A percentile compares a stretch with the other conserved stretches of the same genome.
Conservation (phyloP, 1,140 invertebrate species). For the Tribolium madens region DNA sequence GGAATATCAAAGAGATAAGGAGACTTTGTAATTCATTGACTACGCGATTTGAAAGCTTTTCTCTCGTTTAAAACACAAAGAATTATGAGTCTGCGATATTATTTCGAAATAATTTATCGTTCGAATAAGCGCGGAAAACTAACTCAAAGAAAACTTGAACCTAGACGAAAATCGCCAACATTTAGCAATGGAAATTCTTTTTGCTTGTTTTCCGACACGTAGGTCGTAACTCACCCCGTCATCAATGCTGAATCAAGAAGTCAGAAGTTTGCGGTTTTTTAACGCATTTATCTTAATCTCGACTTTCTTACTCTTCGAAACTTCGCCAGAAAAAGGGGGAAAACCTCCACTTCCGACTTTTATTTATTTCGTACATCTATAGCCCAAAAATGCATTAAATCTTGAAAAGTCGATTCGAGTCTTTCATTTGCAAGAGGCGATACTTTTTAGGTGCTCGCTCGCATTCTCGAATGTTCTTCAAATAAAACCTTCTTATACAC, state of each 20-base stretch:
- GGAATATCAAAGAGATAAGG: constrained; percentile 35
- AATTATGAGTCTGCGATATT: constrained; percentile 5
- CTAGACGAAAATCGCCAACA: constrained; percentile 10
- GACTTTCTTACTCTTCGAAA: constrained; percentile 17
- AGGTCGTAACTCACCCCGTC: constrained; percentile 46
- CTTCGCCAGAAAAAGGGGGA: constrained; percentile 1
- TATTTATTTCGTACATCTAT: constrained; percentile 29
- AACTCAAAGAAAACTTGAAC: constrained; percentile 6
- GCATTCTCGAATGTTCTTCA: constrained; percentile 5
- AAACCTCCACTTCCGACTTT: constrained; percentile 21
- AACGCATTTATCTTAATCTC: constrained; percentile 46
- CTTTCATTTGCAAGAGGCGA: constrained; percentile 22
- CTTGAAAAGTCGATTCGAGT: not conserved
- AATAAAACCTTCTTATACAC: not conserved
- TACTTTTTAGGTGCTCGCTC: not conserved
- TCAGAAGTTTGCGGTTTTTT: constrained; percentile 47
- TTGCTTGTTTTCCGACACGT: constrained; percentile 38
- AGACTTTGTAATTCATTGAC: constrained; percentile 33
- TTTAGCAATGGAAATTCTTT: constrained; percentile 33
- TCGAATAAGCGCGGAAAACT: not conserved
- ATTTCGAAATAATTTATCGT: constrained; percentile 24
- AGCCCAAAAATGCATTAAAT: constrained; percentile 31
- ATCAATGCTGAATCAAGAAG: constrained; percentile 43
- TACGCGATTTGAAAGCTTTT: not conserved
- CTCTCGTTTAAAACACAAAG: constrained; percentile 17